Evolutionary conservation across 2,888 invertebrate species (phyloP).

Genomic region (Geotrupes spiniger): DNA sequence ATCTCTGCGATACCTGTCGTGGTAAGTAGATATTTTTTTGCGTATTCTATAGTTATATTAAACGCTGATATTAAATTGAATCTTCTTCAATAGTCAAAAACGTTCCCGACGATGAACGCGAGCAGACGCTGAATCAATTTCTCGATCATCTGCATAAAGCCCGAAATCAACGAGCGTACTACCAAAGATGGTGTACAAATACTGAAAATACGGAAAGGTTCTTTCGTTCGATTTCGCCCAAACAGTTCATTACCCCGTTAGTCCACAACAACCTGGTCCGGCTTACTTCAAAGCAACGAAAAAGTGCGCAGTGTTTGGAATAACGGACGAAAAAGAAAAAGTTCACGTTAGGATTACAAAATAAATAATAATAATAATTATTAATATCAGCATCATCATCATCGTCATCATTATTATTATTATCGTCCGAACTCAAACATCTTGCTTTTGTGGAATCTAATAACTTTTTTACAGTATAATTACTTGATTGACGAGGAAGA

Average conservation of each 20-base stretch:
- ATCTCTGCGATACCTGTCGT: conserved; percentile 5
- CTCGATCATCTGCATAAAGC: conserved; percentile 5
- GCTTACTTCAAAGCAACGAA: conserved; percentile 8
- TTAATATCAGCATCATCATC: too few relatives aligned
- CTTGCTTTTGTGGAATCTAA: too few relatives aligned
- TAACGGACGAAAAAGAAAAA: conserved; percentile 6
- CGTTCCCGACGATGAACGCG: background rate
- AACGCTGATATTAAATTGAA: too few relatives aligned
- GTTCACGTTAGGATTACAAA: background rate
- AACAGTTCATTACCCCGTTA: conserved; percentile 5
- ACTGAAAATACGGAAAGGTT: conserved; percentile 3
- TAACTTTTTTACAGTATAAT: background rate
- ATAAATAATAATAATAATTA: too few relatives aligned
- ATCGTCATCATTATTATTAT: too few relatives aligned
- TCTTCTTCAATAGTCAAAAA: background rate
- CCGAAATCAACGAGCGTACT: conserved; percentile 8
- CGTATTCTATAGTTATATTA: too few relatives aligned
- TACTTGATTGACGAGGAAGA: conserved; percentile 4
- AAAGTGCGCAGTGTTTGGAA: conserved; percentile 5
- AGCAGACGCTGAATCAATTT: background rate
- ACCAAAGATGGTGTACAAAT: conserved; percentile 3
- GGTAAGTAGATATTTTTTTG: background rate
- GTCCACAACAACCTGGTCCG: conserved; percentile 6
- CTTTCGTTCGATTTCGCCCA: conserved; percentile 2
- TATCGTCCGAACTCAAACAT: too few relatives aligned